Percentiles rank a stretch among this genome's conserved stretches.
These are phyloP conservation scores for Strigops habroptila DNA, from an alignment of 2,113 vertebrate genomes.

Conservation along the genomic window DNA sequence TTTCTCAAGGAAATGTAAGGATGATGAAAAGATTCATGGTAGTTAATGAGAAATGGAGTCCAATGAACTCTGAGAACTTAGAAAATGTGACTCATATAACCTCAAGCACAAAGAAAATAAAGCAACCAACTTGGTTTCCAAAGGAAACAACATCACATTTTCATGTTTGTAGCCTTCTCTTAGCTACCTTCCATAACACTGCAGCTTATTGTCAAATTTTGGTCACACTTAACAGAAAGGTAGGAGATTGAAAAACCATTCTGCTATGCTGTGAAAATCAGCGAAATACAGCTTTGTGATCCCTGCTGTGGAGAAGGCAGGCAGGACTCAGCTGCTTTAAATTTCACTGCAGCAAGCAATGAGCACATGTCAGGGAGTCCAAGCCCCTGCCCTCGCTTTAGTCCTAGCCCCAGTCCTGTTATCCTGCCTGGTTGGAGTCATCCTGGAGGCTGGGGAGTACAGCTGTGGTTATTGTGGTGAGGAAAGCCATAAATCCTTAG, in stretches of 20 bases:
- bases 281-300: background rate
- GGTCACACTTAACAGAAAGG: background rate
- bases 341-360: background rate
- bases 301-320: background rate
- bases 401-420: background rate
- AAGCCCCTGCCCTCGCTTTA: background rate
- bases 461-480: background rate
- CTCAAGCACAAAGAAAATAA: background rate
- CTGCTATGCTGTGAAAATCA: background rate
- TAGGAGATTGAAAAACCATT: background rate
- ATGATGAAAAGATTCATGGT: background rate
- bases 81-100: background rate
- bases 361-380: fast-evolving
- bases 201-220: background rate
- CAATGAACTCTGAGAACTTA: background rate
- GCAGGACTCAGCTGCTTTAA: background rate
- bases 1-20: background rate
- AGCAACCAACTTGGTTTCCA: background rate
- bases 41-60: background rate
- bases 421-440: background rate
- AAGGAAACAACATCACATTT: background rate
- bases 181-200: background rate
- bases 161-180: background rate
- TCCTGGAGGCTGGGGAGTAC: background rate
- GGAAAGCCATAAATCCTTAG: background rate